A percentile compares a stretch with the other conserved stretches of the same genome.
These are phyloP conservation scores for Cololabis saira DNA, from an alignment of 2,113 vertebrate species.

Conservation along the genomic window DNA sequence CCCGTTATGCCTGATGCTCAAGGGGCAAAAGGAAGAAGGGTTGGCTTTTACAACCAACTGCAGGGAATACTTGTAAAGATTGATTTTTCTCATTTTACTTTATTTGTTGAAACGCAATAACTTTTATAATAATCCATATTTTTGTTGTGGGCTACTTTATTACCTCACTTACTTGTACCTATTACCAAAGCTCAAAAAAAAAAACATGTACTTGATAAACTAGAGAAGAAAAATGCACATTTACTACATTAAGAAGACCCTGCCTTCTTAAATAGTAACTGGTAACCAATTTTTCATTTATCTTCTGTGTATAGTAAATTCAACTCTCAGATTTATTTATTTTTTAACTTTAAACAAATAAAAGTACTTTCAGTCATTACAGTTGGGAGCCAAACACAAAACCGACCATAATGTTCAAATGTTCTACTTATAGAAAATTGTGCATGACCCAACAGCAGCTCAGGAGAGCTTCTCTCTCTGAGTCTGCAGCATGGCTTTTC, in stretches of 20 bases:
- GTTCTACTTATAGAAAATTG: constrained; percentile 1
- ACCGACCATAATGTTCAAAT: neutral
- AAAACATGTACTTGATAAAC: too few species aligned
- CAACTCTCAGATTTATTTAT: too few species aligned
- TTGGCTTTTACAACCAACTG: constrained; percentile 13
- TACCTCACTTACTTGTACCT: too few species aligned
- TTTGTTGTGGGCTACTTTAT: too few species aligned
- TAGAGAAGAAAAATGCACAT: too few species aligned
- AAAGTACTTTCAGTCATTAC: too few species aligned
- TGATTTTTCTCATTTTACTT: neutral
- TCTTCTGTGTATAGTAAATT: too few species aligned
- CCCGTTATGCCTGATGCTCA: neutral
- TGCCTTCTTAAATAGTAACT: too few species aligned
- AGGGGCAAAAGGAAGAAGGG: constrained; percentile 9
- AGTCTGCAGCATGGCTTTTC: constrained; percentile 9
- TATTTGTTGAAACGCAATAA: neutral
- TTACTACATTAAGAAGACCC: too few species aligned
- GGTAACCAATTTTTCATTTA: too few species aligned
- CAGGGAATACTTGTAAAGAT: constrained; percentile 11
- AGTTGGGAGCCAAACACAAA: neutral
- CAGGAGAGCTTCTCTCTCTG: neutral
- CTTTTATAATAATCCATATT: neutral
- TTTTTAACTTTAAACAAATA: too few species aligned
- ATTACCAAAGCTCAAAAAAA: too few species aligned
- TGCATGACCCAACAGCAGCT: neutral